Evolutionary conservation across 2,888 invertebrate genomes (phyloP).

Genomic region (Lasioglossum malachurum): DNA sequence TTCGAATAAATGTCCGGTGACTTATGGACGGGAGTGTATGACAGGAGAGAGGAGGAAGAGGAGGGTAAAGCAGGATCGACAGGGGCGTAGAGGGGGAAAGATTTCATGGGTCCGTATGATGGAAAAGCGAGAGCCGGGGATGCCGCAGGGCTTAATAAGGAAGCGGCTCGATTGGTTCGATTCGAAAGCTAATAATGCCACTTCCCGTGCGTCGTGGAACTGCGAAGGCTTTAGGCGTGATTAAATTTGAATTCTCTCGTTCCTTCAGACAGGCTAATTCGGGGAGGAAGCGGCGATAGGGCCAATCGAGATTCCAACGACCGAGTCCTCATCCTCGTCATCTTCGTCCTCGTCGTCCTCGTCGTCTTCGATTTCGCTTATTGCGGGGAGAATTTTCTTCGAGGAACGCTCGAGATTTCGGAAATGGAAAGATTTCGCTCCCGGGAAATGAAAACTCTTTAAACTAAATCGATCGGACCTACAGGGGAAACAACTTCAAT

Average conservation of each 20-base stretch:
- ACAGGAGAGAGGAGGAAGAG: neutral
- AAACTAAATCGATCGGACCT: neutral
- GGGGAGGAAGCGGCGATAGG: slow-evolving; percentile 61
- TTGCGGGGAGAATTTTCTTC: slow-evolving; percentile 4
- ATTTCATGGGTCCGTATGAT: slow-evolving; percentile 57
- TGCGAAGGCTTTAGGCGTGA: slow-evolving; percentile 63
- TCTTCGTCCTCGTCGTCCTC: slow-evolving; percentile 20
- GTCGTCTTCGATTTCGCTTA: slow-evolving; percentile 35
- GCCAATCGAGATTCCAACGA: slow-evolving; percentile 75
- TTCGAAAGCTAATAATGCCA: slow-evolving; percentile 81
- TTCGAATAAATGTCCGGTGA: no score
- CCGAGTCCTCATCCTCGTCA: slow-evolving; percentile 62
- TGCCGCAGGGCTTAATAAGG: slow-evolving; percentile 75
- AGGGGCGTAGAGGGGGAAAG: neutral
- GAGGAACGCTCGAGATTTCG: slow-evolving; percentile 20
- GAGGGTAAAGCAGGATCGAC: neutral
- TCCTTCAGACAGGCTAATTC: slow-evolving; percentile 66
- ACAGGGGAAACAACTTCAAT: neutral
- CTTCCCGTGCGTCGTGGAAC: slow-evolving; percentile 72
- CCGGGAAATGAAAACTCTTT: slow-evolving; percentile 11
- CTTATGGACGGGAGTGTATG: neutral
- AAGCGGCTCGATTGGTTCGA: slow-evolving; percentile 80
- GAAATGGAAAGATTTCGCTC: slow-evolving; percentile 25
- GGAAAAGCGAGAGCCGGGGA: slow-evolving; percentile 49
- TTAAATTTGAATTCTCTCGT: slow-evolving; percentile 75